A percentile compares a stretch with the other conserved stretches of the same genome.
These are phyloP conservation scores for Lycocorax pyrrhopterus DNA, from an alignment of 2,113 vertebrate species.

Conservation along the genomic window DNA sequence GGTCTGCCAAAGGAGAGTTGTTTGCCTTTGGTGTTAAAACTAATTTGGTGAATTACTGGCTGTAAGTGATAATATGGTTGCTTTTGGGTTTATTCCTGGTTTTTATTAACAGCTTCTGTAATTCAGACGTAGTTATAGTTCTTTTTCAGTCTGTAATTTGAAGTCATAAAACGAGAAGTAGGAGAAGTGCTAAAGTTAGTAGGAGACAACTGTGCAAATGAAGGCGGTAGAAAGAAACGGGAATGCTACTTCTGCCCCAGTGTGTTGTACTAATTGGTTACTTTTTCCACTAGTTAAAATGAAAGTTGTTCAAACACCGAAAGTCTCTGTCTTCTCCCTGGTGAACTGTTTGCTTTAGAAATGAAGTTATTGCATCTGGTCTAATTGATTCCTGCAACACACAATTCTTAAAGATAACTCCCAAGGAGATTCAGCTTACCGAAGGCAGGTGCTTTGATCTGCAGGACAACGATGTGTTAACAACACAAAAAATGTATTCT, in stretches of 20 bases:
- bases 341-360: constrained; percentile 5
- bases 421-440: neutral
- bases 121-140: neutral
- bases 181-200: neutral
- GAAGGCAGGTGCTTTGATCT: constrained; percentile 36
- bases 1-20: neutral
- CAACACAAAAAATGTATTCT: neutral
- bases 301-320: neutral
- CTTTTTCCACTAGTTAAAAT: neutral
- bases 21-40: neutral
- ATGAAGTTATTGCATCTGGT: neutral
- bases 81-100: neutral
- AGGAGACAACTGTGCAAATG: neutral
- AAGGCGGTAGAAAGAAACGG: neutral
- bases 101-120: neutral
- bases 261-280: neutral
- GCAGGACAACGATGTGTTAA: neutral
- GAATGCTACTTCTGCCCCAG: neutral
- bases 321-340: neutral
- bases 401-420: neutral
- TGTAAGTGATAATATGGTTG: neutral
- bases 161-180: neutral
- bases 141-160: neutral
- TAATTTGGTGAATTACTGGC: neutral
- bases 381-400: neutral